phyloP scores from a whole-genome alignment of 2,888 invertebrate genomes.

The Dusona sp. region DNA sequence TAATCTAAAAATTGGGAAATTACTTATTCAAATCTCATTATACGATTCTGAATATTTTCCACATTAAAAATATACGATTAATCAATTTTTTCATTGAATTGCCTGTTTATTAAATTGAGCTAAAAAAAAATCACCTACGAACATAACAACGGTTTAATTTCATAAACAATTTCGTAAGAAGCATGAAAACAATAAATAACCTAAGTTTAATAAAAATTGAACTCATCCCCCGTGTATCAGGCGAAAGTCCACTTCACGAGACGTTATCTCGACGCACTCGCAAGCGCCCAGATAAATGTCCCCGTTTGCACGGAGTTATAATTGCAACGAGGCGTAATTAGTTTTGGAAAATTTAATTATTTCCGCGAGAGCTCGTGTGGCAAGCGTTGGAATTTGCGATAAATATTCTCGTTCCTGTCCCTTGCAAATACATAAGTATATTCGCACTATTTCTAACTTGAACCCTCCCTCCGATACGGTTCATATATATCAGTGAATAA shows the following conservation, averaged over 20 bases:
- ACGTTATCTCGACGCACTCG: conserved; percentile 50
- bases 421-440: conserved; percentile 32
- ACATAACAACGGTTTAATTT: not conserved
- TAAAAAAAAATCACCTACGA: too few species aligned
- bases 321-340: conserved; percentile 82
- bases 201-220: not conserved
- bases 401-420: conserved; percentile 73
- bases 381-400: conserved; percentile 73
- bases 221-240: conserved; percentile 19
- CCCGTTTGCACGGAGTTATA: conserved; percentile 78
- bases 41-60: not conserved
- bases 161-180: not conserved
- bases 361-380: conserved; percentile 74
- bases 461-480: conserved; percentile 19
- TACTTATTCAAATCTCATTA: too few species aligned
- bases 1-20: too few species aligned
- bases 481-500: conserved; percentile 13
- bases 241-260: conserved; percentile 9
- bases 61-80: too few species aligned
- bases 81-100: too few species aligned
- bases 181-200: not conserved
- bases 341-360: conserved; percentile 84
- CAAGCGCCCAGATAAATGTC: conserved; percentile 63
- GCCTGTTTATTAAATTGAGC: too few species aligned
- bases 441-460: conserved; percentile 32